These are phyloP conservation scores for Butorides virescens DNA, from an alignment of 2,113 vertebrate genomes.

Conservation along the genomic window DNA sequence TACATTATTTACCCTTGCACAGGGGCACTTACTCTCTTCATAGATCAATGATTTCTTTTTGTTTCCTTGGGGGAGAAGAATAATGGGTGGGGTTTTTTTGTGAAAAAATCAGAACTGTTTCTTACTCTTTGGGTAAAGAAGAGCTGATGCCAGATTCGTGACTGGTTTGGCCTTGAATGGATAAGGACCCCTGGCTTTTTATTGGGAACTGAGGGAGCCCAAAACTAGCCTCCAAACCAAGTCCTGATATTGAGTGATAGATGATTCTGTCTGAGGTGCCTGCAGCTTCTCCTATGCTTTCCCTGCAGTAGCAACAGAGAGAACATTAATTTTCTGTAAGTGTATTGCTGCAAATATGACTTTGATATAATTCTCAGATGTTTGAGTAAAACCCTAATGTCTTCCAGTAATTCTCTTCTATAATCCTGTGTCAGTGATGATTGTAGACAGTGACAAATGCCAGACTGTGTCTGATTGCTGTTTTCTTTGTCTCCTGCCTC, in stretches of 20 bases:
- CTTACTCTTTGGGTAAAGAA: neutral
- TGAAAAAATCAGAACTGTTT: neutral
- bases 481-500: conserved; percentile 4
- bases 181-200: conserved; percentile 17
- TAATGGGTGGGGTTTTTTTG: neutral
- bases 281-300: conserved; percentile 32
- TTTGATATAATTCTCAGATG: conserved; percentile 65
- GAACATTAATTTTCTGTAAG: conserved; percentile 70
- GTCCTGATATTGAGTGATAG: conserved; percentile 30
- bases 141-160: neutral
- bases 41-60: neutral
- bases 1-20: neutral
- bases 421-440: conserved; percentile 39
- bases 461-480: neutral
- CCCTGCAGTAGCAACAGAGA: neutral
- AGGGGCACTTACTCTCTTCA: neutral
- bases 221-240: conserved; percentile 22
- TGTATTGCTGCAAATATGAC: conserved; percentile 59
- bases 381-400: conserved; percentile 59
- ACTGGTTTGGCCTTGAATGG: conserved; percentile 7
- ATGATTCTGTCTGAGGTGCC: conserved; percentile 36
- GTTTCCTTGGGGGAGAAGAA: neutral
- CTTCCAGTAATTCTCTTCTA: conserved; percentile 41
- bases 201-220: neutral
- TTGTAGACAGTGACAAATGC: conserved; percentile 52